Conservation (phyloP, 1,140 invertebrate genomes). For the Atta cephalotes region DNA sequence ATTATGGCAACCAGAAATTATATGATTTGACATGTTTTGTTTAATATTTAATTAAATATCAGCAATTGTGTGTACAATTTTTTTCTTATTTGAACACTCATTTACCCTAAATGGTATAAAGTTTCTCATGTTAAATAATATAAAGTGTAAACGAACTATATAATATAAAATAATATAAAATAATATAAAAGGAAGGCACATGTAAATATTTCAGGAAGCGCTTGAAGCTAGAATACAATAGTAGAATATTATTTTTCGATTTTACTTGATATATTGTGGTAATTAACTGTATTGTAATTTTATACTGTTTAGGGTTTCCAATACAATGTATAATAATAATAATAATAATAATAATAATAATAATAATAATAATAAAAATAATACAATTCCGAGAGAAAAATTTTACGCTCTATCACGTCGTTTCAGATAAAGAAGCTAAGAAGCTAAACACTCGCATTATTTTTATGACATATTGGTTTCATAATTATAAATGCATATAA, state of each 20-base stretch:
- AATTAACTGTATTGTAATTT: constrained; percentile 16
- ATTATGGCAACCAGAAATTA: neutral
- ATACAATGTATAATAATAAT: neutral
- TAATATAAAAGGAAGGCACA: neutral
- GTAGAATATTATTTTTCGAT: neutral
- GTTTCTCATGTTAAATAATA: constrained; percentile 3
- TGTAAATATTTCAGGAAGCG: constrained; percentile 17
- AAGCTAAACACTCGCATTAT: neutral
- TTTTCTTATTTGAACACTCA: neutral
- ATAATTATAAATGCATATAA: constrained; percentile 17
- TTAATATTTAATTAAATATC: constrained; percentile 20
- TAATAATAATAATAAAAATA: neutral
- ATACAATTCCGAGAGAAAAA: constrained; percentile 5
- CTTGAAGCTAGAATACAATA: neutral
- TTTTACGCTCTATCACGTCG: neutral
- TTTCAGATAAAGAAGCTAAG: neutral
- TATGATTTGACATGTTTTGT: neutral
- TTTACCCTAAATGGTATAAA: constrained; percentile 14
- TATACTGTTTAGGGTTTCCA: constrained; percentile 34
- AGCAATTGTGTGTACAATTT: constrained; percentile 10
- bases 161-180: no score
- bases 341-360: neutral
- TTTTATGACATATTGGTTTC: neutral
- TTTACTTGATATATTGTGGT: neutral
- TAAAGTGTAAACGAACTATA: neutral